Evolutionary conservation across 2,888 invertebrate species (phyloP), one percentile per base, ranked within the genome.

Genomic region (Eumacrocentrus americanus): DNA sequence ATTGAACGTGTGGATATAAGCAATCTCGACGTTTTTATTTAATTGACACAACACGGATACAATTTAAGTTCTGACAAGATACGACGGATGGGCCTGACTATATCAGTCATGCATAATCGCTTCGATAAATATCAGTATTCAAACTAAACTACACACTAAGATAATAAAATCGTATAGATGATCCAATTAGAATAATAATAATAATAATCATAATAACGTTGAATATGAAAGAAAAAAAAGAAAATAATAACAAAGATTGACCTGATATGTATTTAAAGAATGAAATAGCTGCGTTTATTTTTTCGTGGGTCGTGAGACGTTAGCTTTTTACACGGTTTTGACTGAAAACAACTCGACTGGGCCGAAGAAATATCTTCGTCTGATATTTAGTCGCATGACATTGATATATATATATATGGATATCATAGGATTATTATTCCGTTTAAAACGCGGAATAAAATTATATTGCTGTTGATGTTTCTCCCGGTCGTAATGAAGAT

Each of bases 81-180:
- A 5, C 14, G 11, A 44, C 9, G 52, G 34, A 34, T 14, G 34
- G 52, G 58, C 58, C 58, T 58, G 52, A 58, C 25, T 52, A 63
- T 66, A 59, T 61, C 58, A 64, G 58, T 64, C 50, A 57, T 59
- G 55, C 55, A 63, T 61, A 53, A 64, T 62, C 55, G 66, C 64
- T 67, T 67, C 38, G 58, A 62, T 56, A 46, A 65, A 61, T 66
- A 67, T 66, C 67, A 67, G 66, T 67, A 67, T 67, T 67, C 55
- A 61, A 56, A 34, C 25, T 51, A 53, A 62, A 61, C 38, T 57
- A 62, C 63, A 58, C 58, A 64, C 61, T 64, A 61, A 60, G 42
- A 61, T 57, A 23, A 25, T 35, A 29, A 34, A 50, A 25, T 46
- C 1, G 9, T 18, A 5, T 40, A 52, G 35, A n/a, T 42, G 14